These are phyloP conservation scores for Tragelaphus imberbis DNA, from an alignment of 2,113 vertebrate species.

Conservation along the genomic window DNA sequence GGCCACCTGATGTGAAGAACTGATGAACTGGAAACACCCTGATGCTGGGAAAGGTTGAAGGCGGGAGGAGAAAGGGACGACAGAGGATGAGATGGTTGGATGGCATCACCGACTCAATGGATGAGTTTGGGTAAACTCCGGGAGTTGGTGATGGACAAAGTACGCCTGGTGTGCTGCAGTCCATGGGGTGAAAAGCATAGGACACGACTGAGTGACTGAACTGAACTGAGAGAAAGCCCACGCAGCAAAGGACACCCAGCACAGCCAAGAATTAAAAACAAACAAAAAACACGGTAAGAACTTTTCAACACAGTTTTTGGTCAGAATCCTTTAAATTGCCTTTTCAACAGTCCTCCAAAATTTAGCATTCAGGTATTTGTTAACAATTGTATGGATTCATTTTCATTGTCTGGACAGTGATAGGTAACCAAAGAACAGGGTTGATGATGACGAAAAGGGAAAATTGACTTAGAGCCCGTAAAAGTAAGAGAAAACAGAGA, in stretches of 20 bases:
- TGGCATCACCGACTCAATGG: not conserved
- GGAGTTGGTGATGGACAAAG: not conserved
- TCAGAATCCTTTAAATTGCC: not conserved
- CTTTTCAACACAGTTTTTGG: not conserved
- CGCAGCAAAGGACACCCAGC: not conserved
- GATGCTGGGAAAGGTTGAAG: not conserved
- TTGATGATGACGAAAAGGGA: not conserved
- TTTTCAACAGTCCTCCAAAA: constrained; percentile 3
- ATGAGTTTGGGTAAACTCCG: not conserved
- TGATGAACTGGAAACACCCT: not conserved
- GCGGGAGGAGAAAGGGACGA: accelerated
- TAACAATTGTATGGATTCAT: not conserved
- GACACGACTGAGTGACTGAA: no score
- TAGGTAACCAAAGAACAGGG: not conserved
- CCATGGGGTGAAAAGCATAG: not conserved
- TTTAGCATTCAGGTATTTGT: not conserved
- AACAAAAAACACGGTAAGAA: not conserved
- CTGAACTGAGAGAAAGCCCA: no score
- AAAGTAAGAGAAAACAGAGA: not conserved
- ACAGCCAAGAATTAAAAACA: not conserved
- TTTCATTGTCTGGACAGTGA: not conserved
- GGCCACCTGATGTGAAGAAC: not conserved
- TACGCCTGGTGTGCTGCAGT: not conserved
- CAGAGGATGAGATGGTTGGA: not conserved
- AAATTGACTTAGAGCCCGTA: not conserved